Percentiles rank a stretch among this genome's conserved stretches.
Conservation (phyloP, 2,888 invertebrate species). For the Antheraea yamamai region DNA sequence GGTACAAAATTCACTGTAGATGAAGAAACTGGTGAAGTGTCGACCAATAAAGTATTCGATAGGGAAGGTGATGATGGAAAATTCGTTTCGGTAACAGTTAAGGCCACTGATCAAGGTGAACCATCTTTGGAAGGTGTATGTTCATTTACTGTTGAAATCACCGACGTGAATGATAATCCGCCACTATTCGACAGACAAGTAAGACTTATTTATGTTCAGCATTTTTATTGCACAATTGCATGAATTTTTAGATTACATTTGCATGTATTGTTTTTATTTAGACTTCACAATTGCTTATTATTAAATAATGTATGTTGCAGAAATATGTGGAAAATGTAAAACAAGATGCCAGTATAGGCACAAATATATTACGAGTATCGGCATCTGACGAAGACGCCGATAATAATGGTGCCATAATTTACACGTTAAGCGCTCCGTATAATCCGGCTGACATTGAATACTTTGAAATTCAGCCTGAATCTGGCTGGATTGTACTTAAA, state of each 20-base stretch:
- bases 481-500: slow-evolving; percentile 97
- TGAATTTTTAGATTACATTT: slow-evolving; percentile 41
- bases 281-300: slow-evolving; percentile 37
- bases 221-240: slow-evolving; percentile 40
- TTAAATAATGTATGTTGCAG: slow-evolving; percentile 77
- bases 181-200: slow-evolving; percentile 97
- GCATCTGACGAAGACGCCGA: slow-evolving; percentile 99
- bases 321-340: slow-evolving; percentile 98
- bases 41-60: slow-evolving; percentile 97
- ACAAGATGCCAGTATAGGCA: slow-evolving; percentile 97
- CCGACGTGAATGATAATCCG: slow-evolving; percentile 98
- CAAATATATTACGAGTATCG: slow-evolving; percentile 95
- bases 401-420: slow-evolving; percentile 97
- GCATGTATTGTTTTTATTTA: slow-evolving; percentile 46
- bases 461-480: slow-evolving; percentile 97
- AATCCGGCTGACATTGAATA: slow-evolving; percentile 95
- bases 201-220: slow-evolving; percentile 51
- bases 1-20: slow-evolving; percentile 98
- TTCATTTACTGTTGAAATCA: slow-evolving; percentile 98
- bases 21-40: slow-evolving; percentile 96
- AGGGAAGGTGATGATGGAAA: slow-evolving; percentile 98
- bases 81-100: slow-evolving; percentile 97
- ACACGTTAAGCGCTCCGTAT: slow-evolving; percentile 93
- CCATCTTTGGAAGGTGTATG: slow-evolving; percentile 98
- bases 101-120: slow-evolving; percentile 99